Evolutionary conservation across 2,113 vertebrate species (phyloP).

Genomic region (Excalfactoria chinensis): DNA sequence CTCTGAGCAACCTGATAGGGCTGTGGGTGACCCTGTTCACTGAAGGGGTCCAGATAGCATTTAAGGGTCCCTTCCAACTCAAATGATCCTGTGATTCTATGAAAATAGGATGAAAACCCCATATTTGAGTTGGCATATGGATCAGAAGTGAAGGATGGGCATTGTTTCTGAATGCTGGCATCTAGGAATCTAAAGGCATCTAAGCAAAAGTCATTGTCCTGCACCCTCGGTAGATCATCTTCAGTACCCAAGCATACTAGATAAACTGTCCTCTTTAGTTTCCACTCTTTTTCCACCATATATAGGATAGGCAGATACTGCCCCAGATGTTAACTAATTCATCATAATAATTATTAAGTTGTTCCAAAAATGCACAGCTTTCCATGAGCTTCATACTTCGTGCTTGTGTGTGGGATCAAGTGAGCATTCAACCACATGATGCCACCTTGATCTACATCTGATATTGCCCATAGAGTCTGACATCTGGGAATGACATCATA

Average conservation of each 20-base stretch:
- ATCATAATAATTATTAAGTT: neutral
- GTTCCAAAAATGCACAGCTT: neutral
- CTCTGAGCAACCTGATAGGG: too few species aligned
- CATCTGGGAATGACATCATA: neutral
- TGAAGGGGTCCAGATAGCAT: too few species aligned
- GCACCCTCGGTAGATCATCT: neutral
- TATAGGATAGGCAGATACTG: accelerated
- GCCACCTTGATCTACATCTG: neutral
- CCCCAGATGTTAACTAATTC: neutral
- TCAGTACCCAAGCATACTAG: neutral
- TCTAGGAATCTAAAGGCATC: too few species aligned
- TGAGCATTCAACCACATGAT: neutral
- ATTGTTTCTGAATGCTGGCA: neutral
- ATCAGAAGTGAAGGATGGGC: neutral
- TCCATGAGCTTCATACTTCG: neutral
- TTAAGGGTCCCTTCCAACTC: too few species aligned
- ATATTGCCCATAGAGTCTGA: neutral
- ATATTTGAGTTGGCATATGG: neutral
- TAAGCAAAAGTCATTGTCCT: neutral
- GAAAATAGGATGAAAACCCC: neutral
- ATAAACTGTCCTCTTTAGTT: neutral
- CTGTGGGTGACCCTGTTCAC: too few species aligned
- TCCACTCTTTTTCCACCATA: accelerated
- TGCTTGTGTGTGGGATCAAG: neutral
- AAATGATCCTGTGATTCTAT: too few species aligned